Evolutionary conservation across 2,113 vertebrate species (phyloP).

Genomic region (Enhydra lutris): DNA sequence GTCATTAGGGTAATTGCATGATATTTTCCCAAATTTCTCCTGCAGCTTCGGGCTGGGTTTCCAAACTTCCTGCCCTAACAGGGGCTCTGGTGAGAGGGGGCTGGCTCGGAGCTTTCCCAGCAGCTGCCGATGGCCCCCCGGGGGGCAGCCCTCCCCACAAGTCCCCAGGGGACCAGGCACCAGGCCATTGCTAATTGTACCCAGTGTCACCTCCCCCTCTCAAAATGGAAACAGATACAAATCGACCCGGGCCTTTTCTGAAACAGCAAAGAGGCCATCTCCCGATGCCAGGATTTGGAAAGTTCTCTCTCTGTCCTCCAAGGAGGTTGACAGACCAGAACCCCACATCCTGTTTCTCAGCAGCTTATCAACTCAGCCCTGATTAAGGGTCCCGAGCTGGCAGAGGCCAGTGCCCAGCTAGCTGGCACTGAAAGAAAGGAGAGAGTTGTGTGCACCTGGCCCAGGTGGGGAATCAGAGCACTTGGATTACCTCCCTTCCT

Average conservation of each 20-base stretch:
- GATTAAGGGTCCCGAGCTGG: neutral
- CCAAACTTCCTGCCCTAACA: constrained; percentile 70
- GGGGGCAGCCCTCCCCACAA: neutral
- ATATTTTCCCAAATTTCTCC: constrained; percentile 77
- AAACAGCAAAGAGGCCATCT: neutral
- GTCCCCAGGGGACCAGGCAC: neutral
- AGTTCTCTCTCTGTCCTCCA: neutral
- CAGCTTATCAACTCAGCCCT: neutral
- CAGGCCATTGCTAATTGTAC: neutral
- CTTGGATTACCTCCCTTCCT: neutral
- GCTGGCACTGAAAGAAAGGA: neutral
- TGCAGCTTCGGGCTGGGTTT: constrained; percentile 69
- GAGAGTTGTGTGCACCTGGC: neutral
- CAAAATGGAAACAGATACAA: constrained; percentile 7
- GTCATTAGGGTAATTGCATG: constrained; percentile 77
- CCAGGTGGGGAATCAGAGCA: neutral
- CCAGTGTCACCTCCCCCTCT: neutral
- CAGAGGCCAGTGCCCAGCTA: neutral
- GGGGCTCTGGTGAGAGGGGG: constrained; percentile 27
- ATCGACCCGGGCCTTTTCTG: neutral
- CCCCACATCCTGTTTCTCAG: neutral
- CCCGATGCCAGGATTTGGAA: neutral
- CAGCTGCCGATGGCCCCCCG: constrained; percentile 36
- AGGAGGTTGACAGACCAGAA: neutral
- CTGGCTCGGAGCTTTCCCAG: constrained; percentile 47